These are phyloP conservation scores for Ciconia maguari DNA, from an alignment of 2,113 vertebrate genomes.

Conservation along the genomic window DNA sequence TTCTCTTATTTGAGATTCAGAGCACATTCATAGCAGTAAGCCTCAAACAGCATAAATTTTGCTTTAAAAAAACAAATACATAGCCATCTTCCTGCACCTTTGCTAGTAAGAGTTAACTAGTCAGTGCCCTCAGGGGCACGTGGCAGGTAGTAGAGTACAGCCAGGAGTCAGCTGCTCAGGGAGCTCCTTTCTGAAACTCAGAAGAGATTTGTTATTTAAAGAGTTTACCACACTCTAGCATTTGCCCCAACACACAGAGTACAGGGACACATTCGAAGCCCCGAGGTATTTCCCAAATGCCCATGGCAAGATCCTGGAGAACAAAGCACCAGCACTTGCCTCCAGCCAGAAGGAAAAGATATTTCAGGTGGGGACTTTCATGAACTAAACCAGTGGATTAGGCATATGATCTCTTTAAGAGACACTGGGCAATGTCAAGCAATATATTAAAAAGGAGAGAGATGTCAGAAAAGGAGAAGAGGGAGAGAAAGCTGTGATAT, in stretches of 20 bases:
- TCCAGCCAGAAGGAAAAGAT: neutral
- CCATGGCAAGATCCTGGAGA: neutral
- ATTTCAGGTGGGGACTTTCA: neutral
- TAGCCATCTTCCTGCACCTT: neutral
- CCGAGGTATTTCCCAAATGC: neutral
- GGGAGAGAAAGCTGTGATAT: neutral
- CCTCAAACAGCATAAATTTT: neutral
- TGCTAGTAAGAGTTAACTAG: neutral
- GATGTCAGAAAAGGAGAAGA: neutral
- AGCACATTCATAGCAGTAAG: neutral
- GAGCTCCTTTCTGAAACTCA: neutral
- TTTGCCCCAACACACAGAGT: neutral
- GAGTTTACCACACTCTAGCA: neutral
- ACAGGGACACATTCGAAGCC: neutral
- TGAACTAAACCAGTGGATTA: neutral
- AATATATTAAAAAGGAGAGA: neutral
- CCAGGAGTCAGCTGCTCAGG: neutral
- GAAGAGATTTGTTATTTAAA: neutral
- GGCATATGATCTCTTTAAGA: neutral
- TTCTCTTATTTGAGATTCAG: neutral
- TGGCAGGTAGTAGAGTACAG: neutral
- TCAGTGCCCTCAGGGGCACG: fast-evolving
- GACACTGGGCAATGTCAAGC: neutral
- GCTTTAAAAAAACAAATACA: neutral
- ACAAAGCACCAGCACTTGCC: neutral